phyloP scores from a whole-genome alignment of 1,140 invertebrate genomes.

The Euwallacea fornicatus region DNA sequence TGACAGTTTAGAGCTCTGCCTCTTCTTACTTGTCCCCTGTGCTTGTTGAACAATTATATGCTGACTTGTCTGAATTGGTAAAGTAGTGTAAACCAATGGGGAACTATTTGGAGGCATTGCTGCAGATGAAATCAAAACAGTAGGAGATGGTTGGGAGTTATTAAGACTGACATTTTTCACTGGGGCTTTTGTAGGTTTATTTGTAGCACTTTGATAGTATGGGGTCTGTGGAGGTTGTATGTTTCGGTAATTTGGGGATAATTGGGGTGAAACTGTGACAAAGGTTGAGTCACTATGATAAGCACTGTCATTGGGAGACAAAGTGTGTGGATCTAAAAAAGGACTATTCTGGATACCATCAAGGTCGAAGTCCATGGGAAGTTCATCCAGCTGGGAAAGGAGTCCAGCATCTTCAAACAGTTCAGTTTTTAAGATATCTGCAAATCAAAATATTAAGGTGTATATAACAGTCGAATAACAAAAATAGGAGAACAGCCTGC shows the following conservation, averaged over 20 bases:
- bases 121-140: constrained; percentile 48
- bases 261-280: constrained; percentile 30
- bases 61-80: constrained; percentile 46
- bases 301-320: constrained; percentile 35
- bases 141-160: constrained; percentile 26
- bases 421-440: constrained; percentile 51
- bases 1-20: constrained; percentile 28
- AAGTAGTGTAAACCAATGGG: constrained; percentile 47
- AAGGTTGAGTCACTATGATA: constrained; percentile 33
- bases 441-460: constrained; percentile 20
- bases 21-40: constrained; percentile 26
- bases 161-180: not conserved
- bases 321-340: constrained; percentile 41
- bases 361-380: constrained; percentile 50
- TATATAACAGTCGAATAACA: too few relatives aligned
- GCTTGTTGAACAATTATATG: constrained; percentile 45
- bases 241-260: constrained; percentile 25
- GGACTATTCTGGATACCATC: constrained; percentile 43
- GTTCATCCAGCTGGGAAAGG: constrained; percentile 47
- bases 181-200: not conserved
- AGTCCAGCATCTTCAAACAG: constrained; percentile 50
- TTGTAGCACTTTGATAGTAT: not conserved
- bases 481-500: not conserved
- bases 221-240: not conserved
- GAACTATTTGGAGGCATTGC: constrained; percentile 39